A percentile compares a stretch with the other conserved stretches of the same genome.
These are phyloP conservation scores for Serranus cabrilla DNA, from an alignment of 2,797 vertebrate species.

Conservation along the genomic window DNA sequence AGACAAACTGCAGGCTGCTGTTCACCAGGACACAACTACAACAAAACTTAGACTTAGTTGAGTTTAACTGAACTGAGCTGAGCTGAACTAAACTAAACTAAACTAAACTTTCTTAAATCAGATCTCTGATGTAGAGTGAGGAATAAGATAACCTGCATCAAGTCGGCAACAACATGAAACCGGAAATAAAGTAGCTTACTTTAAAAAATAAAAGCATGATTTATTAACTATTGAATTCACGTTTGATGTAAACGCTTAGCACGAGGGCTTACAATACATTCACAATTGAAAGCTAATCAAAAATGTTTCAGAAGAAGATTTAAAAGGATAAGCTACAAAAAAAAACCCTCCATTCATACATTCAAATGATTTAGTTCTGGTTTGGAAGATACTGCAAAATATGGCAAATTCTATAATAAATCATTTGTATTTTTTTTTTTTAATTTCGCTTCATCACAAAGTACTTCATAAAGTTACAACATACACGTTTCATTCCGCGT, in stretches of 20 bases:
- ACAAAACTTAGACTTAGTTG: background rate
- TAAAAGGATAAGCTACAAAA: background rate
- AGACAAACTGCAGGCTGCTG: background rate
- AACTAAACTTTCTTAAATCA: background rate
- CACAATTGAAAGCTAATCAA: background rate
- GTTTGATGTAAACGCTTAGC: background rate
- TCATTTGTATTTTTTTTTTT: background rate
- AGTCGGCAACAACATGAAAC: background rate
- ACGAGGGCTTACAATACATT: too few relatives aligned
- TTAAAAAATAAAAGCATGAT: constrained; percentile 29
- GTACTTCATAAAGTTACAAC: background rate
- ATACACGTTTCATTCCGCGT: background rate
- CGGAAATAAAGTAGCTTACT: background rate
- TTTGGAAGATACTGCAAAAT: too few relatives aligned
- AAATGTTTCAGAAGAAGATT: background rate
- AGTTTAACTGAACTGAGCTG: too few relatives aligned
- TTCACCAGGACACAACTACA: background rate
- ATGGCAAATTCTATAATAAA: background rate
- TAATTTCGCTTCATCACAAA: background rate
- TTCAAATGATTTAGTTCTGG: too few relatives aligned
- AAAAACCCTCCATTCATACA: too few relatives aligned
- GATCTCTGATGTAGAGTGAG: background rate
- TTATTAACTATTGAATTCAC: background rate
- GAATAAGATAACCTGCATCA: background rate
- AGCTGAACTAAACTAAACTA: too few relatives aligned